Evolutionary conservation across 2,113 vertebrate genomes (phyloP), one percentile per base, ranked within the genome.

Genomic region (Athene noctua): DNA sequence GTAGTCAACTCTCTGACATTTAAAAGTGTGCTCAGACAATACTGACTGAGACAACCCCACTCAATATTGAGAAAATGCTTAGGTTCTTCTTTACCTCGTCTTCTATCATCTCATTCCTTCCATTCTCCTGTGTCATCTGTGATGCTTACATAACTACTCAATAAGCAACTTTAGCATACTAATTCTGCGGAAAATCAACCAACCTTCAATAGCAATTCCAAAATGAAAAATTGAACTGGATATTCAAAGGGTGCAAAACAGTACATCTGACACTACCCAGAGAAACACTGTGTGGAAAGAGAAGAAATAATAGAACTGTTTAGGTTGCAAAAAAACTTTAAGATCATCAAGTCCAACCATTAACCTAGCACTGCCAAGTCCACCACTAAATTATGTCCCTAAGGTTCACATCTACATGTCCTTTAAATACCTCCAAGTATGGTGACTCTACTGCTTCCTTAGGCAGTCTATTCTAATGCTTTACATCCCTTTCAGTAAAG

Each of bases 221-320:
- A 80, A 80, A 72, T 16, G 6, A 63, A 32, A 86, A 54, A 66
- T 6, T 65, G 8, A 46, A 30, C n/a, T 80, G 10, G 4, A 2
- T 71, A 82, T 59, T 71, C n/a, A 71, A 71, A 49, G 5, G 7
- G 15, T 70, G 32, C 67, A 54, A 90, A 92, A 59, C 1, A 59
- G 9, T 29, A 34, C 0, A 0, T 67, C 27, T 57, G 44, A 38
- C 18, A 12, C 15, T 20, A 51, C 6, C 6, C 44, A 80, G 25
- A 68, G 19, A 86, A 89, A 54, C 21, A 49, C 4, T 27, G 4
- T 23, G 9, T 66, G n/a, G 21, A 26, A 77, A 10, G 10, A 66
- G 20, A 62, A 83, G 10, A 13, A 67, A 57, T 47, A 19, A 47
- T 11, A 21, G 18, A 47, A 47, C 21, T 21, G 46, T 47, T 47